Evolutionary conservation across 2,113 vertebrate species (phyloP), one percentile per base, ranked within the genome.

Genomic region (Tenebrosternarchus preto): DNA sequence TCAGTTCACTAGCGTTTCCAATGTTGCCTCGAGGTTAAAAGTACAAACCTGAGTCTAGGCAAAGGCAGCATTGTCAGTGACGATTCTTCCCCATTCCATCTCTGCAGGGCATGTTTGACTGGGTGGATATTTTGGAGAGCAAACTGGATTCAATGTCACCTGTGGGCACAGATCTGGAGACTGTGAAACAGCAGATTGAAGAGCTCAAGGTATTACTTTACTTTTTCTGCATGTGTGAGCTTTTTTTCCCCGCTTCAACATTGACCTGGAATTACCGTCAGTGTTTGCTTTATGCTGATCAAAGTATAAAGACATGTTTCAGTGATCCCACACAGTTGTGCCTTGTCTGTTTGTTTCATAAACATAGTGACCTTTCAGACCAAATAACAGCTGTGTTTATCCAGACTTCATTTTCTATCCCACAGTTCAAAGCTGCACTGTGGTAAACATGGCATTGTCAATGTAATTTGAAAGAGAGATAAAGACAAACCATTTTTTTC

Each of bases 161-260:
- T 19, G 94, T 99, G 4, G 97, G 97, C 89, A 99, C 97, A 57
- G 98, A 99, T 86, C 92, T 99, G 86, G 96, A 98, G 88, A 99
- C 96, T n/a, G 98, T 99, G 71, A 99, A 99, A 87, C 97, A 99
- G 85, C 98, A 99, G 91, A 99, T 97, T 6, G 95, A 93, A 50
- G 98, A 99, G 74, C 94, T 98, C 33, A 99, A 99, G 97, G 98
- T 99, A 95, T 68, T 50, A 24, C 4, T 78, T 24, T 74, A 20
- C 1, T 50, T 82, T 80, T 17, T 78, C 16, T 63, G 12, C 0
- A 3, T 73, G 29, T 80, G 73, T 19, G 56, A 22, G 20, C 17
- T 16, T 80, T 57, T 36, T 43, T n/a, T 2, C 55, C 17, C 20
- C n/a, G n/a, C n/a, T n/a, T 64, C 5, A 68, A 25, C 57, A 50